phyloP scores from a whole-genome alignment of 30 jellyfish, hydroid and myxozoan species.

The Phacellophora camtschatica region DNA sequence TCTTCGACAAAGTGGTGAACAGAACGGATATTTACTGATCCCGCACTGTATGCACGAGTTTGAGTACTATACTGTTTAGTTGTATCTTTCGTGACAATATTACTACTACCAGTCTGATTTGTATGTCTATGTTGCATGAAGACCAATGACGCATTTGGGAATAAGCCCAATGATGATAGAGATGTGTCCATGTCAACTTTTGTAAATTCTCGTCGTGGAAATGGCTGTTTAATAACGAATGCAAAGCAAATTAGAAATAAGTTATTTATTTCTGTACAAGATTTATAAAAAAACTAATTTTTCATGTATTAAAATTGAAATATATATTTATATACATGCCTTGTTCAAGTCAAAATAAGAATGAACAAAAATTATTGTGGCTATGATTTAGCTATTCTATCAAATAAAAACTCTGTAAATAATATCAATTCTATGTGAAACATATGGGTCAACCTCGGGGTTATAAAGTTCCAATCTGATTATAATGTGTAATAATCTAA shows the following conservation, averaged over 20 bases:
- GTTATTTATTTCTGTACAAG: too few species aligned
- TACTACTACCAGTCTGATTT: conserved; percentile 18
- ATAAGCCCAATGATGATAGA: conserved; percentile 15
- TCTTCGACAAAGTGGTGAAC: neutral
- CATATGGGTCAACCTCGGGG: too few species aligned
- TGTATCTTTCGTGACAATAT: neutral
- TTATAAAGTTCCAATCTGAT: too few species aligned
- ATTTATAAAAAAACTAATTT: too few species aligned
- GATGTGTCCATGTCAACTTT: conserved; percentile 10
- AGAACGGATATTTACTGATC: conserved; percentile 29
- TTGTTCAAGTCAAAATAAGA: too few species aligned
- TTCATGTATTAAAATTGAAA: too few species aligned
- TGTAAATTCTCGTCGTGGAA: conserved; percentile 44
- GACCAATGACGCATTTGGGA: conserved; percentile 61
- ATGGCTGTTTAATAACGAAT: conserved; percentile 7
- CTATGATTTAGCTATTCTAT: too few species aligned
- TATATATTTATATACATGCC: too few species aligned
- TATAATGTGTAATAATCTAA: too few species aligned
- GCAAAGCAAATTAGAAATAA: neutral
- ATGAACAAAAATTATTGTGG: too few species aligned
- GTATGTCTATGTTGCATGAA: neutral
- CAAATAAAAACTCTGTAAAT: too few species aligned
- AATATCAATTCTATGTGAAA: too few species aligned
- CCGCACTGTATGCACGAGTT: neutral
- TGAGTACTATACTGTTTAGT: neutral